Percentiles rank a stretch among this genome's conserved stretches.
Evolutionary conservation across 2,888 invertebrate genomes (phyloP).

Genomic region (Acanthosepion pharaonis): DNA sequence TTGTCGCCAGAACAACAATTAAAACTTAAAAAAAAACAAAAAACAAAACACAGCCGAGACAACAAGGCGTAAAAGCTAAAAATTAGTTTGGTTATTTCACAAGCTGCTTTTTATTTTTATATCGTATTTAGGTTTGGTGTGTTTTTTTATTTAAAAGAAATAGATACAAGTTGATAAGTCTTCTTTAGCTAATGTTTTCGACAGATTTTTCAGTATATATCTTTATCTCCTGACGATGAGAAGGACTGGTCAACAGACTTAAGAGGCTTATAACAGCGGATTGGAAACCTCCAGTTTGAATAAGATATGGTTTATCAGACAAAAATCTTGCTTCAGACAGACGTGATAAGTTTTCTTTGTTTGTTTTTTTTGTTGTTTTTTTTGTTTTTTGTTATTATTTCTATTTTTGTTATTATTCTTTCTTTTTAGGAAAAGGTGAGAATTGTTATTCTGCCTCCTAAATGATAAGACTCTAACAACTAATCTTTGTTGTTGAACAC

Average conservation of each 20-base stretch:
- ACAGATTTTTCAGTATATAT: neutral
- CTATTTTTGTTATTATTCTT: neutral
- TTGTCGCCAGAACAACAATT: too few species aligned
- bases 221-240: neutral
- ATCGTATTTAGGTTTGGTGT: neutral
- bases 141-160: neutral
- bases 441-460: too few species aligned
- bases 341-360: neutral
- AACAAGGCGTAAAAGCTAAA: neutral
- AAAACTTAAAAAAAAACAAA: neutral
- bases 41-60: neutral
- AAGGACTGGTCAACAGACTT: neutral
- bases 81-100: neutral
- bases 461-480: too few species aligned
- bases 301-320: neutral
- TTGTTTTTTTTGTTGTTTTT: too few species aligned
- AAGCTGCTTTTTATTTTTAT: neutral
- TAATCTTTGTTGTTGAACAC: too few species aligned
- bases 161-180: neutral
- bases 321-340: neutral
- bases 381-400: too few species aligned
- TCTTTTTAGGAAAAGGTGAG: too few species aligned
- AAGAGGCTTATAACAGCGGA: neutral
- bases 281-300: neutral
- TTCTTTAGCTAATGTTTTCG: neutral